phyloP scores from a whole-genome alignment of 2,113 vertebrate genomes.

The Ascaphus truei region DNA sequence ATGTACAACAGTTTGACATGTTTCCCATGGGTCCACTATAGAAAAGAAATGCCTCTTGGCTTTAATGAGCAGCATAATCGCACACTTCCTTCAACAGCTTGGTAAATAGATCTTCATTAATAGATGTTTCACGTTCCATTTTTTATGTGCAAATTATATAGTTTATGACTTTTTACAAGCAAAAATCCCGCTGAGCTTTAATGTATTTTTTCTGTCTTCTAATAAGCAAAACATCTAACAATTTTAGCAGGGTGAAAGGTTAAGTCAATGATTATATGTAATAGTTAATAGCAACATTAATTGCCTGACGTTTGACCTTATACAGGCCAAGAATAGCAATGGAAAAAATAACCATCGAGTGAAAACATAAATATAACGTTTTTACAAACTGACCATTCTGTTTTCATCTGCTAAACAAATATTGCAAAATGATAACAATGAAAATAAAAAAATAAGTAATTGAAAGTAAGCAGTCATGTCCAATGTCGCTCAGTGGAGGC shows the following conservation, averaged over 20 bases:
- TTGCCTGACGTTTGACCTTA: constrained; percentile 41
- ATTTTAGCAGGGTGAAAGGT: constrained; percentile 41
- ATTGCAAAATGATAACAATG: too few relatives aligned
- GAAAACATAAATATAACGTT: too few relatives aligned
- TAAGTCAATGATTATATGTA: constrained; percentile 51
- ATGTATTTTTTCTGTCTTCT: constrained; percentile 36
- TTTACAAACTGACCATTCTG: too few relatives aligned
- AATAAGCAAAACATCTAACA: constrained; percentile 49
- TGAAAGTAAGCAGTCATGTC: too few relatives aligned
- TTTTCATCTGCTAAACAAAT: too few relatives aligned
- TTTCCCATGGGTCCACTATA: constrained; percentile 55
- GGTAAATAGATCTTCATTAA: constrained; percentile 62
- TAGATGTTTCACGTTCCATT: constrained; percentile 36
- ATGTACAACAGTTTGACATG: constrained; percentile 49
- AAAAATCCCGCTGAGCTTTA: constrained; percentile 37
- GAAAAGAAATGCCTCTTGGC: constrained; percentile 39
- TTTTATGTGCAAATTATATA: constrained; percentile 35
- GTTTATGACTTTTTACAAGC: constrained; percentile 12
- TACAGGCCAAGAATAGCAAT: too few relatives aligned
- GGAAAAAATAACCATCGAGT: too few relatives aligned
- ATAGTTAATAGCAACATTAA: constrained; percentile 45
- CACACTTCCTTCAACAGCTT: constrained; percentile 42
- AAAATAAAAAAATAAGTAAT: too few relatives aligned
- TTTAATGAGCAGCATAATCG: constrained; percentile 56
- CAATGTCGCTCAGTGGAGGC: too few relatives aligned